Conservation (phyloP, 1,140 invertebrate genomes). For the Drosophila sulfurigaster region DNA sequence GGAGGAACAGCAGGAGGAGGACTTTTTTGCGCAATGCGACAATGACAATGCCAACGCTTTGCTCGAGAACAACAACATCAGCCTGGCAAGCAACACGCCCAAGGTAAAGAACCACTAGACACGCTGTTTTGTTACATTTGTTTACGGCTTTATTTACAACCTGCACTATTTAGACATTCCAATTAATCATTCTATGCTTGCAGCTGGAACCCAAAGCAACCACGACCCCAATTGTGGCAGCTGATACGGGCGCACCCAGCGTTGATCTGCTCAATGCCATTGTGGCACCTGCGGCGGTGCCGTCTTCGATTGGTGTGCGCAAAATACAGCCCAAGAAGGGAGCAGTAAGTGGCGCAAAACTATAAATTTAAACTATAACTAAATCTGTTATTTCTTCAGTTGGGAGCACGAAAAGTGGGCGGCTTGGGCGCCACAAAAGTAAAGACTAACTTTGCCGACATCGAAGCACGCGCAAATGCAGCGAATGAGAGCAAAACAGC, state of each 20-base stretch:
- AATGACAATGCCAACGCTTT: conserved; percentile 74
- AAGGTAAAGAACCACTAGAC: conserved; percentile 44
- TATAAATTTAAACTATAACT: neutral
- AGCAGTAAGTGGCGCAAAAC: conserved; percentile 86
- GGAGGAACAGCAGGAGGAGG: conserved; percentile 86
- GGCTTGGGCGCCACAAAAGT: conserved; percentile 98
- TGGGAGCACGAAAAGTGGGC: conserved; percentile 92
- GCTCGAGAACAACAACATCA: conserved; percentile 69
- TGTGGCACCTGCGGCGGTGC: conserved; percentile 50
- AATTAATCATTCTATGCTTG: neutral
- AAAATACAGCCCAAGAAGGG: conserved; percentile 88
- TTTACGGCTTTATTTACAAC: conserved; percentile 25
- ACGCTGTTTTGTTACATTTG: conserved; percentile 13
- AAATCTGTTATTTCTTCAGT: conserved; percentile 37
- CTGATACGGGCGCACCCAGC: conserved; percentile 73
- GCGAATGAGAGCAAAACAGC: conserved; percentile 89
- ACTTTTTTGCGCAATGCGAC: conserved; percentile 93
- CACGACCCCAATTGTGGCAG: conserved; percentile 40
- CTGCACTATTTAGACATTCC: too few relatives aligned
- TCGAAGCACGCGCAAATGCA: conserved; percentile 95
- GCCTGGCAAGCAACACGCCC: conserved; percentile 15
- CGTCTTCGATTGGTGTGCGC: conserved; percentile 87
- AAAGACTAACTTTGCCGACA: conserved; percentile 97
- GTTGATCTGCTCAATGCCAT: conserved; percentile 84
- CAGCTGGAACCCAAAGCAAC: conserved; percentile 64